These are phyloP conservation scores for Solea solea DNA, from an alignment of 2,113 vertebrate species.

Conservation along the genomic window DNA sequence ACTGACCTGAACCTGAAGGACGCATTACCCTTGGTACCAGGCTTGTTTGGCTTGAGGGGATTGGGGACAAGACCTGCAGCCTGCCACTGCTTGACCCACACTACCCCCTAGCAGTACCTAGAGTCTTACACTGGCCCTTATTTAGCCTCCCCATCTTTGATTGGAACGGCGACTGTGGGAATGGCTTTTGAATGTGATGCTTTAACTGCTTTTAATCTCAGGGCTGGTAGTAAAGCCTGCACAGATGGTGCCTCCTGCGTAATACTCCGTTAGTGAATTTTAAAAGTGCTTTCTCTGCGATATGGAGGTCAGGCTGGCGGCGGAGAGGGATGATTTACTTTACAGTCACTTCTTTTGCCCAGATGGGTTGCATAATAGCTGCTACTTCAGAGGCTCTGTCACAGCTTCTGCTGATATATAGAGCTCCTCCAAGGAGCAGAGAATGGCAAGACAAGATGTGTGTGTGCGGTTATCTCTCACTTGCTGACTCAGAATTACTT, in stretches of 20 bases:
- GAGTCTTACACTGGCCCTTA: slow-evolving; percentile 11
- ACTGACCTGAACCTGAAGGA: slow-evolving; percentile 55
- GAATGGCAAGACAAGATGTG: slow-evolving; percentile 50
- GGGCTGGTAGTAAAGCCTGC: slow-evolving; percentile 65
- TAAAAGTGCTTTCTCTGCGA: slow-evolving; percentile 71
- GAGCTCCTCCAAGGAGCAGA: slow-evolving; percentile 28
- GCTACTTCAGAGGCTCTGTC: slow-evolving; percentile 63
- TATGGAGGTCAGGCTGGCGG: slow-evolving; percentile 71
- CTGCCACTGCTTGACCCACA: slow-evolving; percentile 29
- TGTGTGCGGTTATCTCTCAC: slow-evolving; percentile 29
- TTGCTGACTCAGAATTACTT: slow-evolving; percentile 76
- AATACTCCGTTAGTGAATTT: slow-evolving; percentile 67
- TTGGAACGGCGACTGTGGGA: slow-evolving; percentile 26
- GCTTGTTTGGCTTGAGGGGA: slow-evolving; percentile 19
- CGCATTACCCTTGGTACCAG: slow-evolving; percentile 28
- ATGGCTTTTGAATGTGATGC: slow-evolving; percentile 52
- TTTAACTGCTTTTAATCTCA: slow-evolving; percentile 72
- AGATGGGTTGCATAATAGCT: slow-evolving; percentile 72
- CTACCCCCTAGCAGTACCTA: neutral
- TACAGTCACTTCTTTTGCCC: slow-evolving; percentile 67
- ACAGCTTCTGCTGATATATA: slow-evolving; percentile 57
- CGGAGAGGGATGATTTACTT: slow-evolving; percentile 74
- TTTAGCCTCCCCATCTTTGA: slow-evolving; percentile 30
- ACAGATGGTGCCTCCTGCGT: slow-evolving; percentile 72
- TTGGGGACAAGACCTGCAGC: slow-evolving; percentile 26